Evolutionary conservation across 2,888 invertebrate genomes (phyloP), one percentile per base, ranked within the genome.

Genomic region (Lepidonotus clava): DNA sequence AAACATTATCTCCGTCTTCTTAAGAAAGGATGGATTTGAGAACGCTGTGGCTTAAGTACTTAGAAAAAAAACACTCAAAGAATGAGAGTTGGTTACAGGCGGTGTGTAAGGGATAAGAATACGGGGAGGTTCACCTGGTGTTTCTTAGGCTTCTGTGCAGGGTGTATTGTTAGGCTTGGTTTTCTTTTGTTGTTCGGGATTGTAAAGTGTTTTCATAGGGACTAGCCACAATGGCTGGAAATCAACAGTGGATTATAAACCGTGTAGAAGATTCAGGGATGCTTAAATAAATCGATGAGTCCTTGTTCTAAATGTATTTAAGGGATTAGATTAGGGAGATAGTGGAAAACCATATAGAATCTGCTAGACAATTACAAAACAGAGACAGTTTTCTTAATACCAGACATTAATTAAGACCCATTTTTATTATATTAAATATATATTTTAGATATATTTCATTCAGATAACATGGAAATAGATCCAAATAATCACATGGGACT

Each of bases 1-100:
- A 71, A 71, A 71, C 71, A 71, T 71, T 71, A 71, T 71, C 71
- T 71, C 71, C 38, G n/a, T n/a, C n/a, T 71, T 71, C 71, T 71
- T 71, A 36, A 71, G 71, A 71, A 71, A 71, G 71, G n/a, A 18
- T 71, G 71, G 71, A 71, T 71, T 71, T 71, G 71, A 71, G 71
- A 71, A 38, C 71, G 8, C 34, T n/a, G n/a, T n/a, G 71, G 71
- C 71, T 71, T 38, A 71, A 71, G 71, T 71, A 71, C 71, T 71
- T 71, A 71, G 38, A 71, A 71, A 71, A 66, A 34, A 71, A 36
- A 38, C 8, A 18, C 46, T 46, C 8, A 46, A n/a, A 46, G 46
- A 18, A 32, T 61, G 61, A 32, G 61, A n/a, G 28, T 61, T 28
- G 61, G 61, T 61, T 61, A 61, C 24, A 61, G 61, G 71, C 36